Conservation (phyloP, 2,113 vertebrate species). For the Cyanocitta stelleri region DNA sequence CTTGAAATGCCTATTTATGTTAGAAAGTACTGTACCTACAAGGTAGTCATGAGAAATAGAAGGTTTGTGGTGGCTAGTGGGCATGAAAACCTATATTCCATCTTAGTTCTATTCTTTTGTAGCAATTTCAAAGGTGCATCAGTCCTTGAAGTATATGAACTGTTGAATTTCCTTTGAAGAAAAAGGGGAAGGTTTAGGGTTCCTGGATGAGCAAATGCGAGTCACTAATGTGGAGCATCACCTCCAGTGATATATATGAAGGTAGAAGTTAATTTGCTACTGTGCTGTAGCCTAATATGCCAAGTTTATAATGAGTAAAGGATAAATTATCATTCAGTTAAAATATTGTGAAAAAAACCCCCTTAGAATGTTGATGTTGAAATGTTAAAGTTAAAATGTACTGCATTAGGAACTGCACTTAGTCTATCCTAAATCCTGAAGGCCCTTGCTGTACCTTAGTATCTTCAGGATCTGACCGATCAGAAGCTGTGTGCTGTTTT, state of each 20-base stretch:
- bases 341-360: not conserved
- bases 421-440: not conserved
- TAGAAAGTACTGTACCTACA: not conserved
- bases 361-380: not conserved
- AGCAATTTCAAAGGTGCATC: not conserved
- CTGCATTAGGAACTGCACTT: not conserved
- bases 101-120: not conserved
- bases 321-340: not conserved
- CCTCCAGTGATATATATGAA: not conserved
- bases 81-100: not conserved
- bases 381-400: not conserved
- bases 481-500: not conserved
- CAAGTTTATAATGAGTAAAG: not conserved
- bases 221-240: not conserved
- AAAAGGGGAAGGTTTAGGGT: not conserved
- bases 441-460: not conserved
- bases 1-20: not conserved
- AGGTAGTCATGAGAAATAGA: not conserved
- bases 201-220: not conserved
- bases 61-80: not conserved
- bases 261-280: not conserved
- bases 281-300: not conserved
- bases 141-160: not conserved
- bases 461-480: not conserved
- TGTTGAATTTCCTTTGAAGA: not conserved